A percentile compares a stretch with the other conserved stretches of the same genome.
Evolutionary conservation across 2,888 invertebrate species (phyloP).

Genomic region (Caradrina kadenii): DNA sequence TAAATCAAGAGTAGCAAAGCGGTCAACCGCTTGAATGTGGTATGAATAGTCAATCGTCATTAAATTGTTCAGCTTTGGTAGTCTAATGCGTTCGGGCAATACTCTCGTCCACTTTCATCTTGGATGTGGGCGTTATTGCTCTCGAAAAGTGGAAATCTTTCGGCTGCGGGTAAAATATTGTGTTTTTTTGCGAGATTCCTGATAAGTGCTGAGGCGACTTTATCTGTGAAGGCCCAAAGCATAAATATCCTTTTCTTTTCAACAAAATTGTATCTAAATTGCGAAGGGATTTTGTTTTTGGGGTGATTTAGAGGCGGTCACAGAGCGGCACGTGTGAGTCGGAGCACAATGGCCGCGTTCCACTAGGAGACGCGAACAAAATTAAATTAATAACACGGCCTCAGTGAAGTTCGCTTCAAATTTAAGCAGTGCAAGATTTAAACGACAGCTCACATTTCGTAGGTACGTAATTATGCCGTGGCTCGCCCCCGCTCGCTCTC

Average conservation of each 20-base stretch:
- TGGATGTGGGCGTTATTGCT: constrained; percentile 59
- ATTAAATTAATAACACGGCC: constrained; percentile 84
- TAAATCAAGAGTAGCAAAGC: constrained; percentile 89
- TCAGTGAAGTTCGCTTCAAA: constrained; percentile 84
- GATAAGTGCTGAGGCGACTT: constrained; percentile 60
- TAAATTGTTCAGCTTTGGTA: constrained; percentile 90
- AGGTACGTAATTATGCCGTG: constrained; percentile 87
- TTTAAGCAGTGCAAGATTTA: constrained; percentile 89
- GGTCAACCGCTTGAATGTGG: constrained; percentile 88
- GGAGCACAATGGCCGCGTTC: constrained; percentile 63
- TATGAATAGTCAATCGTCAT: constrained; percentile 90
- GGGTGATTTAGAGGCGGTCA: constrained; percentile 58
- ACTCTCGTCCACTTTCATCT: constrained; percentile 61
- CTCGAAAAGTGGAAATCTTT: constrained; percentile 58
- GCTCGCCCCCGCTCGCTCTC: constrained; percentile 78
- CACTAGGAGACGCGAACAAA: constrained; percentile 72
- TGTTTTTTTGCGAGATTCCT: constrained; percentile 57
- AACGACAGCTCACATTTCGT: constrained; percentile 87
- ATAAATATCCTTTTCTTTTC: constrained; percentile 63
- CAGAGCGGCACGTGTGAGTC: constrained; percentile 52
- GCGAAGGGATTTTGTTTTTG: constrained; percentile 54
- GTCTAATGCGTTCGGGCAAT: constrained; percentile 83
- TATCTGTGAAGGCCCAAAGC: constrained; percentile 57
- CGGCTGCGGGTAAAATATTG: constrained; percentile 55
- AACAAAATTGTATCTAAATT: constrained; percentile 59